Conservation (phyloP, 2,797 vertebrate genomes). For the Halcyon badia region DNA sequence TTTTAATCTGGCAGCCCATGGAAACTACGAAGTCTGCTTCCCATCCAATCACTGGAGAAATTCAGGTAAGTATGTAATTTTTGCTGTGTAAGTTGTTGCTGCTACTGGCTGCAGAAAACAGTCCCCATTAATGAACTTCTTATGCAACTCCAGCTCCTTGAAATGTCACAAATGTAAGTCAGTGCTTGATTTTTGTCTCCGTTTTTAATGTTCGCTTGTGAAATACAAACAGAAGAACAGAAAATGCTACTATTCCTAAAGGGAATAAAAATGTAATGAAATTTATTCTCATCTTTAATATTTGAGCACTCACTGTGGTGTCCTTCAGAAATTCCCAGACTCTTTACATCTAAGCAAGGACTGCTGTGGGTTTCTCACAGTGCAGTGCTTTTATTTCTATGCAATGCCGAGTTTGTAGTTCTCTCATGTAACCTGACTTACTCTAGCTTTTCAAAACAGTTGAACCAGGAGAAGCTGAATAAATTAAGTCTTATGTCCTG, state of each 20-base stretch:
- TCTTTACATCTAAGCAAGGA: not conserved
- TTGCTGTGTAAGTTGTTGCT: not conserved
- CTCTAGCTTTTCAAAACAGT: not conserved
- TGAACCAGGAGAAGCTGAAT: not conserved
- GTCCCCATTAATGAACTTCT: not conserved
- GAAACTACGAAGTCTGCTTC: constrained; percentile 85
- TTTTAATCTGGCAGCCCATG: constrained; percentile 81
- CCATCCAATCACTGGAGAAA: constrained; percentile 95
- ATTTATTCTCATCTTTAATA: not conserved
- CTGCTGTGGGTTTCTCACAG: fast-evolving
- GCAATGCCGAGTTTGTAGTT: not conserved
- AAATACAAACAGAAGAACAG: not conserved
- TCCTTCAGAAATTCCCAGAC: not conserved
- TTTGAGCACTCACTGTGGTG: not conserved
- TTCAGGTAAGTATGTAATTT: constrained; percentile 86
- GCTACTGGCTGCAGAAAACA: not conserved
- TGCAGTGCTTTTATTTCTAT: not conserved
- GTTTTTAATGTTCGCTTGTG: not conserved
- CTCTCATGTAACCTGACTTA: not conserved
- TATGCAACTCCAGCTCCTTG: not conserved
- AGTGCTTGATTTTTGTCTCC: not conserved
- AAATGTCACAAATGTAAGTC: not conserved
- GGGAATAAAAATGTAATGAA: not conserved
- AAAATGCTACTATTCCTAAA: not conserved
- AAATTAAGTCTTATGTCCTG: not conserved